Conservation (phyloP, 1,140 invertebrate species). For the Ooceraea biroi region DNA sequence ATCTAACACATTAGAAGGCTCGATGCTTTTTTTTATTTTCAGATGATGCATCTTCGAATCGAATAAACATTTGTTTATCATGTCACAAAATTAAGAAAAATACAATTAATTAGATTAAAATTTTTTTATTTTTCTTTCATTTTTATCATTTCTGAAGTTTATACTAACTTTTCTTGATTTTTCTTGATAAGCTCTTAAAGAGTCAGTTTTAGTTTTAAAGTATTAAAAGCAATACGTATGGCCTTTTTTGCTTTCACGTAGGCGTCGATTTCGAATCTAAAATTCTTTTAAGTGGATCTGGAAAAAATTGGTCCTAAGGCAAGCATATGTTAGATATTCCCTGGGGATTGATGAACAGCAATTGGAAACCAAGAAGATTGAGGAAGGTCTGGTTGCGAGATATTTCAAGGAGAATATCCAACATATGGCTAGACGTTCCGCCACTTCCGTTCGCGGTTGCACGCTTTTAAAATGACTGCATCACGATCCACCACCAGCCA, state of each 20-base stretch:
- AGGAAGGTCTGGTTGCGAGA: slow-evolving; percentile 69
- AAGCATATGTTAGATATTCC: slow-evolving; percentile 54
- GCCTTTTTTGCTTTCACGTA: neutral
- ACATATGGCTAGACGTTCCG: slow-evolving; percentile 72
- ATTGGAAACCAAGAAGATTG: slow-evolving; percentile 69
- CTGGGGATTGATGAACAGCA: slow-evolving; percentile 56
- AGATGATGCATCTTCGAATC: too few species aligned
- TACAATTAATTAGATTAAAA: too few species aligned
- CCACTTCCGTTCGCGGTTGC: slow-evolving; percentile 70
- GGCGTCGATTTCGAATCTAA: neutral
- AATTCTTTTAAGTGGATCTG: slow-evolving; percentile 13
- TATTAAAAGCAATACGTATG: neutral
- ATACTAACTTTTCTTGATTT: too few species aligned
- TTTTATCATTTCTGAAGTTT: neutral
- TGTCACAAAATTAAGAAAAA: too few species aligned
- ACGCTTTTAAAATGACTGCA: slow-evolving; percentile 61
- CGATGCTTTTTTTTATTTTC: too few species aligned
- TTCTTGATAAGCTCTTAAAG: too few species aligned
- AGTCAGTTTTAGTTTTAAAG: too few species aligned
- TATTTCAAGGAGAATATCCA: slow-evolving; percentile 65
- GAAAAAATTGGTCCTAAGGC: slow-evolving; percentile 22
- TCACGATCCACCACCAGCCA: slow-evolving; percentile 53
- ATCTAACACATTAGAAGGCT: too few species aligned
- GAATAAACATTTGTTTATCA: too few species aligned
- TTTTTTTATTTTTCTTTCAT: neutral